Percentiles rank a stretch among this genome's conserved stretches.
These are phyloP conservation scores for Tribolium castaneum DNA, from an alignment of 1,140 invertebrate genomes.

Conservation along the genomic window DNA sequence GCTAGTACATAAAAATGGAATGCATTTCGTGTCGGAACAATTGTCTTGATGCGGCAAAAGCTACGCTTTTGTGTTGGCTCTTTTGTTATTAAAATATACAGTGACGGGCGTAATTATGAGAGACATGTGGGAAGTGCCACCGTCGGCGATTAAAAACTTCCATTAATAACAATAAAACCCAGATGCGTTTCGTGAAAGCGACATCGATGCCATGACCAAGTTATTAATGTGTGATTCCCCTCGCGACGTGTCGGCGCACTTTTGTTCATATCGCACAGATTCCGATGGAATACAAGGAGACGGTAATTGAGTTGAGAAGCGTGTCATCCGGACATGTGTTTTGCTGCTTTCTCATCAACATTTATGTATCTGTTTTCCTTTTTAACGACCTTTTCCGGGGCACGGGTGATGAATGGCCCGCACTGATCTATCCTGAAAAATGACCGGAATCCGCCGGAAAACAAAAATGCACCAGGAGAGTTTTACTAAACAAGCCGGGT, in stretches of 20 bases:
- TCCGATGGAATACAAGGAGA: slow-evolving; percentile 42
- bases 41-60: slow-evolving; percentile 16
- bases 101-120: slow-evolving; percentile 34
- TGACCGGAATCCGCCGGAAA: no score
- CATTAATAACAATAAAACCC: slow-evolving; percentile 52
- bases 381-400: not conserved
- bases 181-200: slow-evolving; percentile 44
- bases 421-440: no score
- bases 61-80: slow-evolving; percentile 35
- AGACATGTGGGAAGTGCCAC: slow-evolving; percentile 41
- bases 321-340: not conserved
- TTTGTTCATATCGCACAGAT: slow-evolving; percentile 44
- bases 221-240: slow-evolving; percentile 48
- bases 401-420: not conserved
- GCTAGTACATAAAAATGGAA: not conserved
- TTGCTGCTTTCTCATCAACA: not conserved
- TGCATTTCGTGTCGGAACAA: not conserved
- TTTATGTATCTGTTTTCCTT: not conserved
- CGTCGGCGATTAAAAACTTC: slow-evolving; percentile 48
- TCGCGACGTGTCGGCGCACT: slow-evolving; percentile 37
- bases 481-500: no score
- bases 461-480: no score
- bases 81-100: slow-evolving; percentile 50
- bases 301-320: slow-evolving; percentile 43
- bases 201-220: slow-evolving; percentile 44